These are phyloP conservation scores for Asarcornis scutulata DNA, from an alignment of 2,113 vertebrate species.

Conservation along the genomic window DNA sequence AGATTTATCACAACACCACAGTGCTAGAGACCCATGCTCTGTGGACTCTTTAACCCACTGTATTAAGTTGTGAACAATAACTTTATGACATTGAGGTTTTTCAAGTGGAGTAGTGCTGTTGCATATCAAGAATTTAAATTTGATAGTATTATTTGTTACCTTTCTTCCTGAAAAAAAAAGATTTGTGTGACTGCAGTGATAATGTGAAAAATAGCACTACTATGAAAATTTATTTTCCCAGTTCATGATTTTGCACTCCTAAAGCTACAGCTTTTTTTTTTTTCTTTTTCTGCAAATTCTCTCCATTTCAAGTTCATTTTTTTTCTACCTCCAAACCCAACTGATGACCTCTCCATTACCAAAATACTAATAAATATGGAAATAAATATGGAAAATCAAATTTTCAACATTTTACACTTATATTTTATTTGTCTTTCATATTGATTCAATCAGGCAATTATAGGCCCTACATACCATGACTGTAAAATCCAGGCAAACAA, in stretches of 20 bases:
- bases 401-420: neutral
- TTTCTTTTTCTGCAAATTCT: neutral
- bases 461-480: neutral
- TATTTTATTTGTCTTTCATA: neutral
- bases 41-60: neutral
- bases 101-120: neutral
- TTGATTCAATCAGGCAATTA: neutral
- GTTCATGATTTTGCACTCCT: neutral
- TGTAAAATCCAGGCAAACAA: neutral
- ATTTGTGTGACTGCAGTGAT: neutral
- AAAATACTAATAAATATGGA: neutral
- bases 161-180: neutral
- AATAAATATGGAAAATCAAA: neutral
- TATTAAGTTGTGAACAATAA: neutral
- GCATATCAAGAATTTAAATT: neutral
- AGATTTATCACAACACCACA: neutral
- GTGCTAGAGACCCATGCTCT: neutral
- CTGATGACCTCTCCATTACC: neutral
- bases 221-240: neutral
- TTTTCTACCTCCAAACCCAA: neutral
- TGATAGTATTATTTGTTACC: neutral
- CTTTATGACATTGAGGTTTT: neutral
- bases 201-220: neutral
- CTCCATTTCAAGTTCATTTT: slow-evolving; percentile 22
- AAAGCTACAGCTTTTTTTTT: neutral